These are phyloP conservation scores for Ephydatia muelleri DNA, from an alignment of 37 sponge, comb jelly and placozoan species.

Conservation along the genomic window DNA sequence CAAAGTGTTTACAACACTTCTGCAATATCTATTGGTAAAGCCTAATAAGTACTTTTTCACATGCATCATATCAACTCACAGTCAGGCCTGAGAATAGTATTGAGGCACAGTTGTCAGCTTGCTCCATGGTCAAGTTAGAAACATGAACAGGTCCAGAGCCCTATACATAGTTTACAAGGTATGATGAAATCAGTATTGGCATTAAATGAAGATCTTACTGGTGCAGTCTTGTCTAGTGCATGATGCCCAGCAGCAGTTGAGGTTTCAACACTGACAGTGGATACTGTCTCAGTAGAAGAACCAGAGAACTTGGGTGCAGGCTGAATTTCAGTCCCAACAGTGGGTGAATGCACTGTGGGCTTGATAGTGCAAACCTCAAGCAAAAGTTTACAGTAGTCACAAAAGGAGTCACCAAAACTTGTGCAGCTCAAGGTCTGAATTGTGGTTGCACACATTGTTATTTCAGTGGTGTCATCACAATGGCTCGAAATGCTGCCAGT, in stretches of 20 bases:
- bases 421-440: neutral
- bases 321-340: neutral
- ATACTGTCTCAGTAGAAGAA: neutral
- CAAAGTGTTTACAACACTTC: neutral
- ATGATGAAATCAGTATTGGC: too few relatives aligned
- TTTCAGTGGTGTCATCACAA: neutral
- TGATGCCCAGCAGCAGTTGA: neutral
- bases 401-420: neutral
- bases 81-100: constrained; percentile 6
- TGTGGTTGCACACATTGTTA: neutral
- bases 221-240: too few relatives aligned
- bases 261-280: neutral
- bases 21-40: too few relatives aligned
- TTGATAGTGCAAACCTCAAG: neutral
- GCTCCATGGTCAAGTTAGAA: neutral
- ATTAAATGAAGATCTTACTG: too few relatives aligned
- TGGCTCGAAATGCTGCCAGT: neutral
- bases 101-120: constrained; percentile 9
- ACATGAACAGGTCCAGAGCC: neutral
- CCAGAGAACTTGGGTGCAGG: neutral
- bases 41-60: too few relatives aligned
- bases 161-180: neutral
- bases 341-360: too few relatives aligned
- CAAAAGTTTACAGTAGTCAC: neutral
- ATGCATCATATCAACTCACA: neutral